Evolutionary conservation across 2,888 invertebrate genomes (phyloP).

Genomic region (Orchesellides sinensis): DNA sequence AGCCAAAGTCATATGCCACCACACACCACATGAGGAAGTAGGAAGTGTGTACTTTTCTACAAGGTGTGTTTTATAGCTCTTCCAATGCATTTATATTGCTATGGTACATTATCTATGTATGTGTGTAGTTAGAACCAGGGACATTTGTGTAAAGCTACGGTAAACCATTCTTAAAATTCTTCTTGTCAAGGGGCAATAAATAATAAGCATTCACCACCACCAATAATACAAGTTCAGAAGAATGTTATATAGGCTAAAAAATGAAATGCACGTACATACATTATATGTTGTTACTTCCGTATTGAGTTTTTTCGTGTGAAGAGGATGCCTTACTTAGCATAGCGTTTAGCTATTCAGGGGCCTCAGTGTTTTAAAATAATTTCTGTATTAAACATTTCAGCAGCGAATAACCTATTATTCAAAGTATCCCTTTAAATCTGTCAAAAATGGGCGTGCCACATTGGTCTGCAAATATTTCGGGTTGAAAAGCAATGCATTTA

Average conservation of each 20-base stretch:
- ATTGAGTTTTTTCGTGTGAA: too few species aligned
- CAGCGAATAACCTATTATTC: not conserved
- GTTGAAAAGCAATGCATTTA: too few species aligned
- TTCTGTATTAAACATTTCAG: not conserved
- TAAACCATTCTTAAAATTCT: slow-evolving; percentile 57
- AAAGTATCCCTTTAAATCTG: not conserved
- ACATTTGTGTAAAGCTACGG: too few species aligned
- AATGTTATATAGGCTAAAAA: not conserved
- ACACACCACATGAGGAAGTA: slow-evolving; percentile 2
- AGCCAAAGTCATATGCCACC: not conserved
- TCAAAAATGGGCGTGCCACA: not conserved
- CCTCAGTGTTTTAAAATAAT: not conserved
- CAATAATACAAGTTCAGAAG: not conserved
- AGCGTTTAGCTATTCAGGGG: not conserved
- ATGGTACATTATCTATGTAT: too few species aligned
- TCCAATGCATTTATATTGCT: too few species aligned
- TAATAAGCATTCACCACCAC: slow-evolving; percentile 35
- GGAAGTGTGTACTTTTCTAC: not conserved
- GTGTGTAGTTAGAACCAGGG: too few species aligned
- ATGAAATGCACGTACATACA: not conserved
- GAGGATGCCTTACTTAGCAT: not conserved
- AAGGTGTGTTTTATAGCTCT: slow-evolving; percentile 18
- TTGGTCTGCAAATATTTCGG: not conserved
- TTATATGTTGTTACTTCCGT: not conserved
- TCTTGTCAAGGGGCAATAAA: slow-evolving; percentile 53